Percentiles rank a stretch among this genome's conserved stretches.
These are phyloP conservation scores for Glossophaga mutica DNA, from an alignment of 2,797 vertebrate species.

Conservation along the genomic window DNA sequence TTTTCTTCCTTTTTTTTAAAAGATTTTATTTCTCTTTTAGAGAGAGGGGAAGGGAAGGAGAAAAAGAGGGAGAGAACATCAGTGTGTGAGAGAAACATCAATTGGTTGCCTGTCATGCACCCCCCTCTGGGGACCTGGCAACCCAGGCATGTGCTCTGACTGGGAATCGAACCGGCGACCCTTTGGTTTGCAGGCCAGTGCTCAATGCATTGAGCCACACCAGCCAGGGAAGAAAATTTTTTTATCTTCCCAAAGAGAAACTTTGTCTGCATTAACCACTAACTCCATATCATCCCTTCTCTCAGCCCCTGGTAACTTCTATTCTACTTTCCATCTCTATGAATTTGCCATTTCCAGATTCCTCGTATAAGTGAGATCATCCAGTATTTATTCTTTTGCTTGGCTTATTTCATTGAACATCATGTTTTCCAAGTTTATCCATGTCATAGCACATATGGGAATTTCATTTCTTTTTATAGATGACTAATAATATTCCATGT, in stretches of 20 bases:
- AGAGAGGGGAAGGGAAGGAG: too few relatives aligned
- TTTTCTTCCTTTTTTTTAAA: neutral
- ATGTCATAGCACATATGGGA: neutral
- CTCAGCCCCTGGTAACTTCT: neutral
- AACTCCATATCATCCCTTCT: neutral
- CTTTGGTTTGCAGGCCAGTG: too few relatives aligned
- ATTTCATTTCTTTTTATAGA: neutral
- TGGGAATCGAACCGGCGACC: too few relatives aligned
- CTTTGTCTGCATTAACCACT: neutral
- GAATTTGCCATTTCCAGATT: neutral
- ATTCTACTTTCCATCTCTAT: neutral
- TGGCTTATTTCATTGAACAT: neutral
- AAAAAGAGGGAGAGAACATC: too few relatives aligned
- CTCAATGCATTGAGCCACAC: too few relatives aligned
- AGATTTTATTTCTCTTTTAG: too few relatives aligned
- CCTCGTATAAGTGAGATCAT: neutral
- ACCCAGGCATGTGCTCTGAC: too few relatives aligned
- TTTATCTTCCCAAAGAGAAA: neutral
- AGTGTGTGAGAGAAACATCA: too few relatives aligned
- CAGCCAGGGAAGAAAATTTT: neutral
- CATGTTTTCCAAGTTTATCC: neutral
- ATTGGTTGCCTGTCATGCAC: too few relatives aligned
- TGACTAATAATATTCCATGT: neutral
- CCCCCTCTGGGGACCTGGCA: too few relatives aligned
- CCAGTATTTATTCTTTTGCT: neutral